These are phyloP conservation scores for Anolis apletophallus DNA, from an alignment of 2,797 vertebrate genomes.

Conservation along the genomic window DNA sequence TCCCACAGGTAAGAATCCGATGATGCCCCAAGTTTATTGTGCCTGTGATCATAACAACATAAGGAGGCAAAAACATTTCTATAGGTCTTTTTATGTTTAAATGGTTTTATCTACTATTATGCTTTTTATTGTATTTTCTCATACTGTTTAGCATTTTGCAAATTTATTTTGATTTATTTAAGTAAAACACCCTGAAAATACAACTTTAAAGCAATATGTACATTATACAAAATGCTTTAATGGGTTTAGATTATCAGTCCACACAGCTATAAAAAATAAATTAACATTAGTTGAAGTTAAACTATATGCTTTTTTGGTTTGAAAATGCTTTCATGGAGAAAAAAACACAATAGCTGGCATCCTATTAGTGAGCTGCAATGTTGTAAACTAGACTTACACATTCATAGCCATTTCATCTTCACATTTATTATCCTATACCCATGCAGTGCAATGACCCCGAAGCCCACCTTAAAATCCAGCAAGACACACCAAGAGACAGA, in stretches of 20 bases:
- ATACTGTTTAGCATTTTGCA: neutral
- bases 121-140: neutral
- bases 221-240: neutral
- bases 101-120: neutral
- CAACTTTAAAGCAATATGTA: neutral
- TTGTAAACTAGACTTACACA: no score
- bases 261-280: neutral
- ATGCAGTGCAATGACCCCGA: no score
- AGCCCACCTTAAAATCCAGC: no score
- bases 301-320: neutral
- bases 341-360: neutral
- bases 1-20: neutral
- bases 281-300: neutral
- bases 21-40: neutral
- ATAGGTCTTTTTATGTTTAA: neutral
- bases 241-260: neutral
- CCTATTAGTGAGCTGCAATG: no score
- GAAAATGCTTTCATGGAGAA: neutral
- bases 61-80: neutral
- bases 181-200: neutral
- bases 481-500: no score
- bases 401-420: no score
- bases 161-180: neutral
- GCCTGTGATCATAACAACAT: neutral
- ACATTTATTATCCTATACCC: no score